These are phyloP conservation scores for Meloidogyne floridensis DNA, from an alignment of 1,140 invertebrate genomes.

Conservation along the genomic window DNA sequence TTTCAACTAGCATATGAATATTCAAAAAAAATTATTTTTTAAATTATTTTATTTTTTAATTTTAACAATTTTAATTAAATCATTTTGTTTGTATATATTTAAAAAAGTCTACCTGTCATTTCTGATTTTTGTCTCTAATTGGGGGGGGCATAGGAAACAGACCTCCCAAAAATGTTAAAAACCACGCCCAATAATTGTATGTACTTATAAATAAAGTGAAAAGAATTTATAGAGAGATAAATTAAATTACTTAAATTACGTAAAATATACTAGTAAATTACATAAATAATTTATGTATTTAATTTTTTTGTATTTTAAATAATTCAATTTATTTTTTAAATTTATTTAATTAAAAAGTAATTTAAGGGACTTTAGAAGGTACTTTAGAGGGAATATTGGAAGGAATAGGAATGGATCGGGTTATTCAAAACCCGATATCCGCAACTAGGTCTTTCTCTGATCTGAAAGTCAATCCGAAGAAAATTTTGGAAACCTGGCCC, in stretches of 20 bases:
- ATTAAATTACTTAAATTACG: not conserved
- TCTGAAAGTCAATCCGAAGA: no score
- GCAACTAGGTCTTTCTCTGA: no score
- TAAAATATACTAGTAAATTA: not conserved
- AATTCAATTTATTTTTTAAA: no score
- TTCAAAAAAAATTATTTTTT: not conserved
- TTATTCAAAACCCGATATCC: no score
- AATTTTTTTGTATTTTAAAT: no score
- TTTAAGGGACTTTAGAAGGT: no score
- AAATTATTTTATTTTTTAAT: not conserved
- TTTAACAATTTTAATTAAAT: not conserved
- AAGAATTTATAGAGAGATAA: not conserved
- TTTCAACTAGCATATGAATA: no score
- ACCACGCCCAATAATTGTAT: not conserved
- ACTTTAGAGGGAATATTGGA: no score
- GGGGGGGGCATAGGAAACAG: not conserved
- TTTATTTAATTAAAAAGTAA: no score
- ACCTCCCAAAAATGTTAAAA: not conserved
- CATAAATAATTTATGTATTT: not conserved
- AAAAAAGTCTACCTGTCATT: not conserved
- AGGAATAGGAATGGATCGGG: no score
- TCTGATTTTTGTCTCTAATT: conserved; percentile 9
- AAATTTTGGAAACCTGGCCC: no score
- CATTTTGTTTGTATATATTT: not conserved
- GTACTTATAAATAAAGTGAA: not conserved